phyloP scores from a whole-genome alignment of 2,797 vertebrate genomes.

The Neomorphus geoffroyi region DNA sequence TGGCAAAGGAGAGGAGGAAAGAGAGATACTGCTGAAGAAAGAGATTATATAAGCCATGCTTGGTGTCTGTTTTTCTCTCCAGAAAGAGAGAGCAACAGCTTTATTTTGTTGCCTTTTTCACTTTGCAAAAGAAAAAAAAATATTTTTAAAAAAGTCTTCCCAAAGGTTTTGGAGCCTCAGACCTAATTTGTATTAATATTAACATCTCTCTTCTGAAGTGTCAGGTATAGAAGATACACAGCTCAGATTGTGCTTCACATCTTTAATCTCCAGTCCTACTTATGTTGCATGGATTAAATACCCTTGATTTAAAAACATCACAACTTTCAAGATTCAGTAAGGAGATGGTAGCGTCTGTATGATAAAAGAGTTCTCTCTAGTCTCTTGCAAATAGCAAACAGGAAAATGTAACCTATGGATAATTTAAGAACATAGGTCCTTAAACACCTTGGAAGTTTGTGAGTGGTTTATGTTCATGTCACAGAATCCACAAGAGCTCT shows the following conservation, averaged over 20 bases:
- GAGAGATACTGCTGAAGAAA: background rate
- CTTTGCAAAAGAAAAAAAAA: background rate
- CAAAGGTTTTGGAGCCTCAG: background rate
- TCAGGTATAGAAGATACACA: background rate
- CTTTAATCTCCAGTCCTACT: background rate
- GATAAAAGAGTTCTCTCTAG: background rate
- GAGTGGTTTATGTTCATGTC: background rate
- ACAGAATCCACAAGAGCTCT: background rate
- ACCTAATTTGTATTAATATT: background rate
- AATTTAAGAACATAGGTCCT: background rate
- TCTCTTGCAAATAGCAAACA: background rate
- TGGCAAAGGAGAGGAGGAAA: background rate
- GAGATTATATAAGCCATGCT: background rate
- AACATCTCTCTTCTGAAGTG: background rate
- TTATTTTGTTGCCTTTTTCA: background rate
- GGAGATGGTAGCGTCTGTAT: background rate
- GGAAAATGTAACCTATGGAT: background rate
- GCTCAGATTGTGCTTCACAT: background rate
- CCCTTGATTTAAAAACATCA: background rate
- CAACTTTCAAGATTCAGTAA: background rate
- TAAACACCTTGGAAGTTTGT: background rate
- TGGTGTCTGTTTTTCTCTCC: background rate
- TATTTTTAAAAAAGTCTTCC: background rate
- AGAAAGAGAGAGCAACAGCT: background rate
- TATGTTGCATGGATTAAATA: background rate